Evolutionary conservation across 2,888 invertebrate species (phyloP).

Genomic region (Schizaphis graminum): DNA sequence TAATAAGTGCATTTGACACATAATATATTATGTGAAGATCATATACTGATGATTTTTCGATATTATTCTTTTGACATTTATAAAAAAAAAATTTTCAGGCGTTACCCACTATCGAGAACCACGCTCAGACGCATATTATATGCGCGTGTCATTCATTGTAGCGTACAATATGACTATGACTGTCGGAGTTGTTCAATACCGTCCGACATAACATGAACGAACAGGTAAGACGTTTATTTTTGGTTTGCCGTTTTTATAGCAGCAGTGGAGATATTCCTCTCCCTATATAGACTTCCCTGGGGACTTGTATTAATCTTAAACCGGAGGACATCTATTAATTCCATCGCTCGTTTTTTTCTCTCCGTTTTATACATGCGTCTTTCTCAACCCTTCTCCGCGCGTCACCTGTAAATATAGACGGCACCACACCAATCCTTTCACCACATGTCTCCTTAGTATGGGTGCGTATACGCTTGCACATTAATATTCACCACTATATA

Average conservation of each 20-base stretch:
- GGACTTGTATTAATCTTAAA: slow-evolving; percentile 48
- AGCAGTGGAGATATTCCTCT: background rate
- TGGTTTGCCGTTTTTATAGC: background rate
- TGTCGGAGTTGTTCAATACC: slow-evolving; percentile 6
- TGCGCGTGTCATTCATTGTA: background rate
- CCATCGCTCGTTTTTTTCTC: background rate
- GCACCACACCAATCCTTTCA: slow-evolving; percentile 58
- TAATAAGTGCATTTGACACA: background rate
- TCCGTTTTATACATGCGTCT: slow-evolving; percentile 6
- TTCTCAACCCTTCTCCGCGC: slow-evolving; percentile 25
- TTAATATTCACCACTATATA: slow-evolving; percentile 36
- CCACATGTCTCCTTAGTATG: slow-evolving; percentile 29
- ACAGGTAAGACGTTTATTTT: slow-evolving; percentile 47
- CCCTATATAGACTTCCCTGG: slow-evolving; percentile 7
- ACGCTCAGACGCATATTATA: background rate
- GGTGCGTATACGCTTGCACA: background rate
- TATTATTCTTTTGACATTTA: background rate
- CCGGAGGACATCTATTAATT: slow-evolving; percentile 53
- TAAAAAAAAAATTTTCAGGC: slow-evolving; percentile 12
- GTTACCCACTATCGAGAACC: background rate
- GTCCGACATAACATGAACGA: slow-evolving; percentile 5
- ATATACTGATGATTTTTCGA: background rate
- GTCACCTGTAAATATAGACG: slow-evolving; percentile 59
- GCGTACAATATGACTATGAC: background rate
- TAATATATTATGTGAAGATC: background rate